Evolutionary conservation across 2,888 invertebrate genomes (phyloP).

Genomic region (Agelastica alni): DNA sequence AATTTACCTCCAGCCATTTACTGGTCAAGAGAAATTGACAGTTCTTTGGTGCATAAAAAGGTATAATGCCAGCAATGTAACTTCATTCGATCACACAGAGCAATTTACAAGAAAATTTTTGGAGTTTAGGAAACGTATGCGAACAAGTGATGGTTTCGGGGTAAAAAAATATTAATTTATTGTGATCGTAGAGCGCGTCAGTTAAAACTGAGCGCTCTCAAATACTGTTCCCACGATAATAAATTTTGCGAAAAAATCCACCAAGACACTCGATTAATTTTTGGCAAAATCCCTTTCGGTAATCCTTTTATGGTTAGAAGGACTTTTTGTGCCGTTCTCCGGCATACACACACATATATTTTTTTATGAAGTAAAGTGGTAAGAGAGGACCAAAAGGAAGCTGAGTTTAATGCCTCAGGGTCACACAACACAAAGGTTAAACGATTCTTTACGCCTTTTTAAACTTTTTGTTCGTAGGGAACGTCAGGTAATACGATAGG

Average conservation of each 20-base stretch:
- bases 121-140: too few relatives aligned
- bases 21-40: too few relatives aligned
- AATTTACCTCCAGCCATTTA: too few relatives aligned
- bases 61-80: too few relatives aligned
- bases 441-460: constrained; percentile 48
- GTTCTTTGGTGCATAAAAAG: too few relatives aligned
- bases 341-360: constrained; percentile 15
- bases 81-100: too few relatives aligned
- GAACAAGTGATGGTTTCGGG: too few relatives aligned
- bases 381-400: constrained; percentile 26
- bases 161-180: too few relatives aligned
- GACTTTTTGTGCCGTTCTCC: constrained; percentile 26
- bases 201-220: too few relatives aligned
- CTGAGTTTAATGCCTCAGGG: constrained; percentile 34
- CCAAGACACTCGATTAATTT: constrained; percentile 31
- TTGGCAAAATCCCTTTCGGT: constrained; percentile 30
- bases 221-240: constrained; percentile 39
- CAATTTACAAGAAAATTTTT: too few relatives aligned
- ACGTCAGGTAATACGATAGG: constrained; percentile 43
- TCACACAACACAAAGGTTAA: constrained; percentile 45
- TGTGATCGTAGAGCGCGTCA: too few relatives aligned
- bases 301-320: constrained; percentile 32
- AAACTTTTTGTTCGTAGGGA: constrained; percentile 39
- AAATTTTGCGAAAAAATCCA: constrained; percentile 27
- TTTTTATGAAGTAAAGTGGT: constrained; percentile 35